Evolutionary conservation across 2,113 vertebrate genomes (phyloP).

Genomic region (Eretmochelys imbricata): DNA sequence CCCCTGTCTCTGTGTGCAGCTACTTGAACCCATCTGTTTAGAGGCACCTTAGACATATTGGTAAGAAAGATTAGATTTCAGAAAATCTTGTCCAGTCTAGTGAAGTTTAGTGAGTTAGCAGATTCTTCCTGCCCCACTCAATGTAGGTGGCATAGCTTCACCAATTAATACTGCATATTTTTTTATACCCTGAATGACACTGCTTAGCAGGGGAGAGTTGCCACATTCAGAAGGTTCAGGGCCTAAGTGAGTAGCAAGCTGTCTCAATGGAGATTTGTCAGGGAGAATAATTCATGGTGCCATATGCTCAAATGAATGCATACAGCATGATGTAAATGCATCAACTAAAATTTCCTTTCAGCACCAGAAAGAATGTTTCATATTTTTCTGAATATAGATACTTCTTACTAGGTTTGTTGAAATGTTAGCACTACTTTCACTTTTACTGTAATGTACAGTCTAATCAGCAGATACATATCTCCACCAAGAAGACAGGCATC

Average conservation of each 20-base stretch:
- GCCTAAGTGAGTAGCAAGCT: conserved; percentile 53
- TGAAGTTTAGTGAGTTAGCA: not conserved
- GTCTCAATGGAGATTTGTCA: conserved; percentile 65
- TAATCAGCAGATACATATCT: conserved; percentile 56
- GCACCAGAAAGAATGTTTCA: conserved; percentile 57
- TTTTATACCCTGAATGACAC: conserved; percentile 41
- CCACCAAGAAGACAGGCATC: conserved; percentile 26
- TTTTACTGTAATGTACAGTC: not conserved
- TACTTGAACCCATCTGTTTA: not conserved
- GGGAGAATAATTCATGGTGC: conserved; percentile 69
- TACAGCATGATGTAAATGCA: conserved; percentile 60
- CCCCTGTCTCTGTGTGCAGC: fast-evolving
- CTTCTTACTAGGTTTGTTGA: conserved; percentile 33
- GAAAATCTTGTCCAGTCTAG: not conserved
- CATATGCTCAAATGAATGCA: conserved; percentile 64
- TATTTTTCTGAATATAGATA: conserved; percentile 63
- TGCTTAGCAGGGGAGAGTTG: conserved; percentile 55
- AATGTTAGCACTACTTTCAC: conserved; percentile 43
- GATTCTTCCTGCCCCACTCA: not conserved
- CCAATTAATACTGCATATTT: not conserved
- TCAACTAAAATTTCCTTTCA: conserved; percentile 58
- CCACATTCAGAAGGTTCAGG: conserved; percentile 56
- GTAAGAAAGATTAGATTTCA: not conserved
- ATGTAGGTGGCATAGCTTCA: not conserved
- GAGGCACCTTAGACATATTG: not conserved